These are phyloP conservation scores for Poecilus cupreus DNA, from an alignment of 2,888 invertebrate genomes.

Conservation along the genomic window DNA sequence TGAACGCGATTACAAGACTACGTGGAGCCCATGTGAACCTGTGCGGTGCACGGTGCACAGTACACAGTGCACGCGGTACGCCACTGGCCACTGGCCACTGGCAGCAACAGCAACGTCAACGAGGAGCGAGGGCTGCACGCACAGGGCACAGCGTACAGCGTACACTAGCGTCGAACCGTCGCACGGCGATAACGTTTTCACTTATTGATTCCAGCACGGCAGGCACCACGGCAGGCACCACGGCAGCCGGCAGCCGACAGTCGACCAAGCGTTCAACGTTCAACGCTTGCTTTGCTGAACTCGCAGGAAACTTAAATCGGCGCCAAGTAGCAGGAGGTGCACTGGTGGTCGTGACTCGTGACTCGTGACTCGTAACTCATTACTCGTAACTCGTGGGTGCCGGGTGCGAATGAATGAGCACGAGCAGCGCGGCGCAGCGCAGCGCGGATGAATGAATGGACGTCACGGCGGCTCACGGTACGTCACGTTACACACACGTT, in stretches of 20 bases:
- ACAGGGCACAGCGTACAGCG: neutral
- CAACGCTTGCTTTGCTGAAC: conserved; percentile 59
- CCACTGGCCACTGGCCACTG: conserved; percentile 16
- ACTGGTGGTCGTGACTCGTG: conserved; percentile 23
- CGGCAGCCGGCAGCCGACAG: conserved; percentile 24
- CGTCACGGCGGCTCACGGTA: conserved; percentile 6
- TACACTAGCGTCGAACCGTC: conserved; percentile 19
- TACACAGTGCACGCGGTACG: too few relatives aligned
- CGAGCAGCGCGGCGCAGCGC: neutral
- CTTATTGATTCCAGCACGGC: conserved; percentile 64
- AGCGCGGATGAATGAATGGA: conserved; percentile 24
- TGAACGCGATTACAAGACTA: neutral
- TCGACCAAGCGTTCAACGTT: neutral
- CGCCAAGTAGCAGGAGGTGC: neutral
- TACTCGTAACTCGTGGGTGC: too few relatives aligned
- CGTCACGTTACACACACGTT: conserved; percentile 13
- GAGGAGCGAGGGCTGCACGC: neutral
- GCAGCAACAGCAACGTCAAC: neutral
- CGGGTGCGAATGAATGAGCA: conserved; percentile 9
- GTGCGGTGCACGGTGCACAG: too few relatives aligned
- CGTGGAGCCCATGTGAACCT: neutral
- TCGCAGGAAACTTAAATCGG: neutral
- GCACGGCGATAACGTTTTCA: conserved; percentile 54
- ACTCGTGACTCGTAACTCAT: conserved; percentile 18
- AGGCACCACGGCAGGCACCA: too few relatives aligned